Conservation (phyloP, 2,797 vertebrate species). For the Rhodeus uyekii region DNA sequence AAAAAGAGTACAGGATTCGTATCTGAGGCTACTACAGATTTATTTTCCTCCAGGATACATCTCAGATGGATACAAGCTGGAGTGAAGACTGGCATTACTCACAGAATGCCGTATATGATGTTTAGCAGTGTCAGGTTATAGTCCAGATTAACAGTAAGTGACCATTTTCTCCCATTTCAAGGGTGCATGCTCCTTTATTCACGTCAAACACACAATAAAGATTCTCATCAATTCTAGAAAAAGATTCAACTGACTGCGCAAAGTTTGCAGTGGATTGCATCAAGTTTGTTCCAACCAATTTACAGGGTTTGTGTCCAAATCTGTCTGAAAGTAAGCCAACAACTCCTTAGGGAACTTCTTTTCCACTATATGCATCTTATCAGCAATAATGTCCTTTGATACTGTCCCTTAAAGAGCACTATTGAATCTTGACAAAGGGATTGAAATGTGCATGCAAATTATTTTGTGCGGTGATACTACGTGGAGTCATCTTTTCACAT, state of each 20-base stretch:
- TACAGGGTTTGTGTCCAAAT: conserved; percentile 22
- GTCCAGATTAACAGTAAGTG: neutral
- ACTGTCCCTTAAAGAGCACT: neutral
- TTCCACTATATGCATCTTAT: neutral
- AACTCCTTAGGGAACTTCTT: neutral
- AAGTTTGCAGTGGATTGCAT: conserved; percentile 33
- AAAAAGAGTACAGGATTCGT: conserved; percentile 21
- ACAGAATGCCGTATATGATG: conserved; percentile 19
- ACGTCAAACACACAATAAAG: neutral
- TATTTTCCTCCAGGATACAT: conserved; percentile 47
- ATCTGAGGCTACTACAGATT: conserved; percentile 39
- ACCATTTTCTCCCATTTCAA: neutral
- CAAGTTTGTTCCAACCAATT: conserved; percentile 24
- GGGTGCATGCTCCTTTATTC: neutral
- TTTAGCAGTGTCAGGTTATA: conserved; percentile 25
- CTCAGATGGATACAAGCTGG: conserved; percentile 46
- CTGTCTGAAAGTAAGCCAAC: conserved; percentile 24
- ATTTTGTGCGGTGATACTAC: neutral
- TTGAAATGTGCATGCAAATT: conserved; percentile 5
- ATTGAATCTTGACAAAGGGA: conserved; percentile 1
- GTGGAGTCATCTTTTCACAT: conserved; percentile 28
- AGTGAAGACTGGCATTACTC: conserved; percentile 33
- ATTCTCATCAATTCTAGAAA: neutral
- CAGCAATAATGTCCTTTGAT: conserved; percentile 22
- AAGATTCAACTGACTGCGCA: neutral